Conservation (phyloP, 2,797 vertebrate species). For the Dicrostonyx torquatus region DNA sequence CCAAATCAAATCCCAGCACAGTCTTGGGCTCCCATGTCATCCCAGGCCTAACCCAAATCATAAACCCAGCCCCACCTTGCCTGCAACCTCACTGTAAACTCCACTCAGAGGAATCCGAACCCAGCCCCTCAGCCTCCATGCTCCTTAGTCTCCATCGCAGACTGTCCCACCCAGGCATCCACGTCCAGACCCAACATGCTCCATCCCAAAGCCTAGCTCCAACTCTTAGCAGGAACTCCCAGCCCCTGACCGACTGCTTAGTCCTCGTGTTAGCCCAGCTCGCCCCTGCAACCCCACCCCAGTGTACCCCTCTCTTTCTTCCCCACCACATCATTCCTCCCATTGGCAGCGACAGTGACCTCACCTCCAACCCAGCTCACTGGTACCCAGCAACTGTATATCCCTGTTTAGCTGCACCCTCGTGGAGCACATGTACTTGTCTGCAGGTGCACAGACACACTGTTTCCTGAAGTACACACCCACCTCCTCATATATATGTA, state of each 20-base stretch:
- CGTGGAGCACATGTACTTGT: neutral
- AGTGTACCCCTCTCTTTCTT: neutral
- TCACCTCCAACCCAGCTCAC: neutral
- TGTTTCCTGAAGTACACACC: neutral
- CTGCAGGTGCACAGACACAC: neutral
- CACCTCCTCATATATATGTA: neutral
- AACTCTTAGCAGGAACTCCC: neutral
- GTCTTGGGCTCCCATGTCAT: neutral
- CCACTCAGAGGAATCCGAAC: neutral
- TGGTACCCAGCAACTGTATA: no score
- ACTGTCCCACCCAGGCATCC: fast-evolving
- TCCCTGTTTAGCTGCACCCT: no score
- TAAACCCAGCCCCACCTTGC: neutral
- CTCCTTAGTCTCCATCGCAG: neutral
- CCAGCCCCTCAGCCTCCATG: neutral
- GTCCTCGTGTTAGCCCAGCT: neutral
- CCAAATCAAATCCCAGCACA: neutral
- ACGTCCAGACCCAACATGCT: neutral
- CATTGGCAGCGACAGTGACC: neutral
- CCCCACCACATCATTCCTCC: neutral
- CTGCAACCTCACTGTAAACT: neutral
- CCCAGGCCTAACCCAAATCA: neutral
- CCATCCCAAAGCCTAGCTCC: neutral
- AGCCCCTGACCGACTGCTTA: neutral
- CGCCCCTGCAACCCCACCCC: neutral